Conservation (phyloP, 2,113 vertebrate species). For the Salvelinus alpinus region DNA sequence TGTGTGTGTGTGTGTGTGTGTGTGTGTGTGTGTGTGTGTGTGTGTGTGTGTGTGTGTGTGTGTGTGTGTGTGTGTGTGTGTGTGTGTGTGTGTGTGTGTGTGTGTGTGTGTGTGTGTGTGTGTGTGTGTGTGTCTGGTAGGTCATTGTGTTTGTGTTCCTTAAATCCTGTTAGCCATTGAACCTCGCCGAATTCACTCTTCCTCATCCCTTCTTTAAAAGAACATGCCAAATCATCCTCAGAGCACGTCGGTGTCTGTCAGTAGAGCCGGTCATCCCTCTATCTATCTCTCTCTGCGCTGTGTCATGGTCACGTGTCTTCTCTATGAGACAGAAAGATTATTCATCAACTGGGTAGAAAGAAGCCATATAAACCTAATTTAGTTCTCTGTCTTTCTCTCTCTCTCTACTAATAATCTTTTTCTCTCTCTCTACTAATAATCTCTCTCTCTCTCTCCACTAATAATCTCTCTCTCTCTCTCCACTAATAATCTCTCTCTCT, state of each 20-base stretch:
- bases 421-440: too few relatives aligned
- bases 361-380: slow-evolving; percentile 38
- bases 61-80: too few relatives aligned
- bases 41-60: too few relatives aligned
- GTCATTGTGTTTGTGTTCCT: not conserved
- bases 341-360: slow-evolving; percentile 31
- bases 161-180: not conserved
- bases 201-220: not conserved
- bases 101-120: too few relatives aligned
- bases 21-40: too few relatives aligned
- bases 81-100: too few relatives aligned
- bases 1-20: too few relatives aligned
- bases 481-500: too few relatives aligned
- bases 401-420: not conserved
- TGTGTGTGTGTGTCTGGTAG: too few relatives aligned
- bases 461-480: too few relatives aligned
- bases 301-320: slow-evolving; percentile 61
- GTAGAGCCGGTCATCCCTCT: not conserved
- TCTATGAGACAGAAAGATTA: slow-evolving; percentile 45
- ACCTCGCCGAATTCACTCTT: not conserved
- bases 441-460: too few relatives aligned
- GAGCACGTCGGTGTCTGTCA: not conserved
- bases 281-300: not conserved
- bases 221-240: not conserved
- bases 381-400: slow-evolving; percentile 3